These are phyloP conservation scores for Papilio polyxenes DNA, from an alignment of 1,140 invertebrate genomes.

Conservation along the genomic window DNA sequence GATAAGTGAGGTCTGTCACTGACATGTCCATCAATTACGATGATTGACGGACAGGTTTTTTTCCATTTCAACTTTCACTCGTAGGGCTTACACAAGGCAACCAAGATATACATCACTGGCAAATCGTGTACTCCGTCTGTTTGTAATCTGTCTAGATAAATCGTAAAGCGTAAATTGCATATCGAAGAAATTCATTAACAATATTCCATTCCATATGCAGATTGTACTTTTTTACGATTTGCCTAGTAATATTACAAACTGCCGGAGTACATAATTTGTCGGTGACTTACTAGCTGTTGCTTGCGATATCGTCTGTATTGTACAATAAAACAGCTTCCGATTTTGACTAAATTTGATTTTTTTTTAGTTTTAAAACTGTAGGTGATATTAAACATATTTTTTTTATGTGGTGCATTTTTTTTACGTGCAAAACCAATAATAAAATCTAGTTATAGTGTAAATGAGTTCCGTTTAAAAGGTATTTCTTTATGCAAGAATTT, in stretches of 20 bases:
- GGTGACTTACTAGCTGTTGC: too few relatives aligned
- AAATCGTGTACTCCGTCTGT: not conserved
- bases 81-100: not conserved
- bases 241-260: not conserved
- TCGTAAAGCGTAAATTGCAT: not conserved
- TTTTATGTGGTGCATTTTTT: too few relatives aligned
- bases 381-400: not conserved
- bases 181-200: too few relatives aligned
- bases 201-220: not conserved
- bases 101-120: not conserved
- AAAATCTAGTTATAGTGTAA: not conserved
- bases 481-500: conserved; percentile 14
- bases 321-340: too few relatives aligned
- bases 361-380: not conserved
- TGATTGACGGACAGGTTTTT: not conserved
- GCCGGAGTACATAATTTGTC: not conserved
- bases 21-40: conserved; percentile 7
- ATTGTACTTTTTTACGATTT: not conserved
- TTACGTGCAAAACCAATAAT: not conserved
- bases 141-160: not conserved
- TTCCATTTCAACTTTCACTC: conserved; percentile 7
- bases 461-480: conserved; percentile 10
- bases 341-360: too few relatives aligned
- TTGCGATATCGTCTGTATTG: too few relatives aligned
- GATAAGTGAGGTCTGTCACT: not conserved